phyloP scores from a whole-genome alignment of 2,797 vertebrate genomes.

The Melanotaenia maccullochi region DNA sequence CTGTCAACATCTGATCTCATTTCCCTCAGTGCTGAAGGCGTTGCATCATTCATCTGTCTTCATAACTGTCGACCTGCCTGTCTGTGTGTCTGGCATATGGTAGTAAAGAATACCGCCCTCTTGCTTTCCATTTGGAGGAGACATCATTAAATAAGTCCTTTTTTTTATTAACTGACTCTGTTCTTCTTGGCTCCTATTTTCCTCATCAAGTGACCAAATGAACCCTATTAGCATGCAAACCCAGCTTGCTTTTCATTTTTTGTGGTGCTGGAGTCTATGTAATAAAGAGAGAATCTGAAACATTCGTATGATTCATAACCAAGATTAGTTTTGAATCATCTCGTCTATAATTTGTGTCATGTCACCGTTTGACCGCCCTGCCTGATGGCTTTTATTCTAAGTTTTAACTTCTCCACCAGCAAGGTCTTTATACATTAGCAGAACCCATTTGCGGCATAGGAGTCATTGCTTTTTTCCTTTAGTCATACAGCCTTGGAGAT shows the following conservation, averaged over 20 bases:
- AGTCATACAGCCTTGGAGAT: not conserved
- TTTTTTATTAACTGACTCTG: slow-evolving; percentile 5
- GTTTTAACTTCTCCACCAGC: slow-evolving; percentile 45
- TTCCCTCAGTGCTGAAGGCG: slow-evolving; percentile 68
- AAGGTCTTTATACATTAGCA: slow-evolving; percentile 49
- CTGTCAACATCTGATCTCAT: slow-evolving; percentile 79
- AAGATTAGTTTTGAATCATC: slow-evolving; percentile 23
- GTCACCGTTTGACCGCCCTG: slow-evolving; percentile 28
- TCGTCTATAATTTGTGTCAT: slow-evolving; percentile 41
- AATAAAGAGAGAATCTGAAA: not conserved
- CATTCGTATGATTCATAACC: slow-evolving; percentile 4
- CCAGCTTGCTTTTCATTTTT: slow-evolving; percentile 1
- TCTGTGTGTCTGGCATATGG: slow-evolving; percentile 65
- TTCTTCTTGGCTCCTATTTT: slow-evolving; percentile 36
- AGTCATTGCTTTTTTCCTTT: not conserved
- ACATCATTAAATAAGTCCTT: slow-evolving; percentile 50
- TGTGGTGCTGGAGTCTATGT: not conserved
- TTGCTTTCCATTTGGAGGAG: slow-evolving; percentile 51
- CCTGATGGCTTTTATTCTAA: slow-evolving; percentile 63
- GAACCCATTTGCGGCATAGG: not conserved
- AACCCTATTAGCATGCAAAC: slow-evolving; percentile 23
- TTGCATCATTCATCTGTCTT: slow-evolving; percentile 80
- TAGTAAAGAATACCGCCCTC: slow-evolving; percentile 56
- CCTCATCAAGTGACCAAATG: slow-evolving; percentile 11
- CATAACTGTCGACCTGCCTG: slow-evolving; percentile 74